Evolutionary conservation across 1,140 invertebrate species (phyloP), one percentile per base, ranked within the genome.

Genomic region (Cyclina sinensis): DNA sequence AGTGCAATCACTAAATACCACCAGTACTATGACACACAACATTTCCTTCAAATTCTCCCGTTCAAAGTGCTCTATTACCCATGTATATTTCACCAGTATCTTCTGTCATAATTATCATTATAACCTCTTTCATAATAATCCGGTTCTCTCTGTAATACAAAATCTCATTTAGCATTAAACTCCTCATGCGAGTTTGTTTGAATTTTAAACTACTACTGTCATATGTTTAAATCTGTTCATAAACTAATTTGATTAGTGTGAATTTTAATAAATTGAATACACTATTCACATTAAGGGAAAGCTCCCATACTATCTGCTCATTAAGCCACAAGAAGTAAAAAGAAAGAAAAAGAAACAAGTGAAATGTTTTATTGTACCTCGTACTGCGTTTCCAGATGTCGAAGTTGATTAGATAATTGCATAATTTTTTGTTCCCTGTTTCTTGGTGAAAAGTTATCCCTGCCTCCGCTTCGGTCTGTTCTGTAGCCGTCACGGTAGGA

Each of bases 311-410:
- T n/a, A n/a, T n/a, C n/a, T n/a, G n/a, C n/a, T n/a, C n/a, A n/a
- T n/a, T n/a, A n/a, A n/a, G n/a, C n/a, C n/a, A n/a, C n/a, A n/a
- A n/a, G n/a, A n/a, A n/a, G n/a, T n/a, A n/a, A n/a, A n/a, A n/a
- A n/a, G n/a, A n/a, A n/a, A n/a, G n/a, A n/a, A n/a, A n/a, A n/a
- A n/a, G n/a, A n/a, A n/a, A n/a, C n/a, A n/a, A n/a, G n/a, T n/a
- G n/a, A n/a, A n/a, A n/a, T n/a, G n/a, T n/a, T n/a, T n/a, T n/a
- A n/a, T 18, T 62, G 30, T 80, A 87, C 85, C 57, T 87, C 48
- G 46, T 87, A 80, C 48, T 87, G 62, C 2, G 74, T 68, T 48
- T 87, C 74, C 59, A 87, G 39, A 68, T 80, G 32, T 39, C 43
- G 32, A 11, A 87, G 74, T 32, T 87, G 85, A 24, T 65, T 4